A percentile compares a stretch with the other conserved stretches of the same genome.
These are phyloP conservation scores for Barnardius zonarius DNA, from an alignment of 2,113 vertebrate genomes.

Conservation along the genomic window DNA sequence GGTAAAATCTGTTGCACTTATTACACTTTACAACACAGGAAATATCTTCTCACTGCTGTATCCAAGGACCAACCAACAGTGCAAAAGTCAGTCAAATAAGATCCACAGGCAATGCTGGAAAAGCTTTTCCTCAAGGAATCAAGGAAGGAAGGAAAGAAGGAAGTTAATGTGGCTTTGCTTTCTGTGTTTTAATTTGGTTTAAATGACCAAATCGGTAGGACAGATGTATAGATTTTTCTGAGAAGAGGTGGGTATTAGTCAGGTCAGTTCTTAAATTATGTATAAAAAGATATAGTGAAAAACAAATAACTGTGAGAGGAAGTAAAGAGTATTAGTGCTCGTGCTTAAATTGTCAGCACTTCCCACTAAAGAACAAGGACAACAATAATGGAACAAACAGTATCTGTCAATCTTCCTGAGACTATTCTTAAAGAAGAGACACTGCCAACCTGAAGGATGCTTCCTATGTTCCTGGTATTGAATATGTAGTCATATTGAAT, in stretches of 20 bases:
- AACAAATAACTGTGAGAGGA: background rate
- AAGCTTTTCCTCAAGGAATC: background rate
- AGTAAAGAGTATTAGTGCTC: background rate
- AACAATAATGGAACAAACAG: background rate
- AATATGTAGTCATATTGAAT: background rate
- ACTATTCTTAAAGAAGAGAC: background rate
- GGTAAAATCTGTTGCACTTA: constrained; percentile 79
- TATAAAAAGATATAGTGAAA: background rate
- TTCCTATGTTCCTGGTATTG: background rate
- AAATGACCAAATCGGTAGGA: background rate
- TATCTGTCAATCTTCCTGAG: background rate
- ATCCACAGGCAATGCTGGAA: constrained; percentile 14
- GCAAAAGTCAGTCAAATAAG: constrained; percentile 64
- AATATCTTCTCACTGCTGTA: constrained; percentile 73
- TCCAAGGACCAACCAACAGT: constrained; percentile 63
- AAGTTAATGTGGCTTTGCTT: background rate
- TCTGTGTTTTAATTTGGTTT: background rate
- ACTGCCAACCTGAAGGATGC: background rate
- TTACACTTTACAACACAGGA: constrained; percentile 79
- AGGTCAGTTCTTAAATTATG: background rate
- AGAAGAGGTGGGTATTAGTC: background rate
- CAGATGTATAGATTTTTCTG: background rate
- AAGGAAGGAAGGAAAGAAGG: background rate
- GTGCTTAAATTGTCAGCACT: background rate
- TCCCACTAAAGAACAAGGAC: background rate